phyloP scores from a whole-genome alignment of 53 echinoderm and acorn worm species.

The Paracentrotus lividus region DNA sequence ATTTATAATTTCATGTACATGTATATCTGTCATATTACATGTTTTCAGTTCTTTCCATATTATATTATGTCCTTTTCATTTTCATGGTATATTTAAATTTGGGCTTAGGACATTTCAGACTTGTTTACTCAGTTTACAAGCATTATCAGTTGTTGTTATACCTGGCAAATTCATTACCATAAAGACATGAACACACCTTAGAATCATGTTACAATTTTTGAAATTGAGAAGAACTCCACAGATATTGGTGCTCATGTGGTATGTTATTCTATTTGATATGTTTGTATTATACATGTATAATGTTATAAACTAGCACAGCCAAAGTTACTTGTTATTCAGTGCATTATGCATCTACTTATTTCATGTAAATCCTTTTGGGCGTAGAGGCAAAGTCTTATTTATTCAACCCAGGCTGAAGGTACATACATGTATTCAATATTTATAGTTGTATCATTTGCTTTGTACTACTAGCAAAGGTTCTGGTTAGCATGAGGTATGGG shows the following conservation, averaged over 20 bases:
- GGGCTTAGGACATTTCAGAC: background rate
- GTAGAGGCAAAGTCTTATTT: constrained; percentile 61
- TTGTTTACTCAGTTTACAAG: background rate
- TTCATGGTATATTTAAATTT: too few relatives aligned
- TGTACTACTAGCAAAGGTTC: constrained; percentile 34
- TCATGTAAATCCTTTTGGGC: constrained; percentile 15
- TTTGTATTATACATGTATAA: constrained; percentile 25
- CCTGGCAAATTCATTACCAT: background rate
- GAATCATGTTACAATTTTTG: constrained; percentile 18
- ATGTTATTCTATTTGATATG: background rate
- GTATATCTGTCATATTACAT: too few relatives aligned
- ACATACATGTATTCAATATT: constrained; percentile 39
- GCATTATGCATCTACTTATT: constrained; percentile 65
- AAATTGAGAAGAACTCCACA: constrained; percentile 1
- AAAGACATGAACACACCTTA: background rate
- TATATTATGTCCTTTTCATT: too few relatives aligned
- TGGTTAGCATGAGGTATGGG: background rate
- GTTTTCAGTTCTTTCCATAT: too few relatives aligned
- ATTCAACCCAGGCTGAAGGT: constrained; percentile 51
- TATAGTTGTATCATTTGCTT: constrained; percentile 18
- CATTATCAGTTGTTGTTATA: background rate
- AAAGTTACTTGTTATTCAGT: constrained; percentile 35
- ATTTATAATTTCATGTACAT: too few relatives aligned
- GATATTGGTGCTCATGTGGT: constrained; percentile 38
- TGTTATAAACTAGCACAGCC: constrained; percentile 58